Base-by-base conservation (phyloP, 2,888 invertebrate species). In the Eilema depressum region DNA sequence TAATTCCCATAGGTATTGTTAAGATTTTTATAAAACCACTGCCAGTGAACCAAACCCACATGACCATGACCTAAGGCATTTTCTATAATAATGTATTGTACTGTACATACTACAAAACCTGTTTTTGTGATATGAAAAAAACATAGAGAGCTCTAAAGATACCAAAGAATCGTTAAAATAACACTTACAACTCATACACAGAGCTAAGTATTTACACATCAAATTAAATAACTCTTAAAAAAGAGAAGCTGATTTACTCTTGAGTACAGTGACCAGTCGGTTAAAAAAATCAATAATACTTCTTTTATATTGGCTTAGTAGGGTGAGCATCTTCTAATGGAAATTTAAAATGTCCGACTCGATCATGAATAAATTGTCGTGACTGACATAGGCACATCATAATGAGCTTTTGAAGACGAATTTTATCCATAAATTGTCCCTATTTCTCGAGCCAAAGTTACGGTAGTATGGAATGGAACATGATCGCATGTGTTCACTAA, bases 1-100 rank as follows among this genome's bases (percentile, higher is more conserved):
- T 53, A 53, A 20, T 53, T 53, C 53, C 53, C 41, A 41, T 17
- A 41, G 8, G 41, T 41, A 63, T 25, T 63, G 25, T 20, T 41
- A 23, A 37, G 25, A 14, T 47, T 59, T 59, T 59, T 25, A 14
- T 26, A 10, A 59, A 17, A 64, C 4, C 8, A 4, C 17, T 26
- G 2, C 26, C 53, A n/a, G n/a, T 53, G 53, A 20, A 53, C 20
- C 53, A 59, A 26, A 63, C 37, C 11, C 3, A 63, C 26, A 70
- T 85, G 86, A 75, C 89, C 90, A 75, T 91, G 90, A 90, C 87
- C 88, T 79, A 75, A 85, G 85, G 77, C 85, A 86, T 89, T 89
- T 86, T 86, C 76, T 83, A 77, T 73, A 81, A 79, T 76, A 83
- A 75, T 72, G 26, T n/a, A 56, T 26, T 4, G 7, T 41, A 41